Percentiles rank a stretch among this genome's conserved stretches.
Evolutionary conservation across 1,140 invertebrate species (phyloP).

Genomic region (Forficula auricularia): DNA sequence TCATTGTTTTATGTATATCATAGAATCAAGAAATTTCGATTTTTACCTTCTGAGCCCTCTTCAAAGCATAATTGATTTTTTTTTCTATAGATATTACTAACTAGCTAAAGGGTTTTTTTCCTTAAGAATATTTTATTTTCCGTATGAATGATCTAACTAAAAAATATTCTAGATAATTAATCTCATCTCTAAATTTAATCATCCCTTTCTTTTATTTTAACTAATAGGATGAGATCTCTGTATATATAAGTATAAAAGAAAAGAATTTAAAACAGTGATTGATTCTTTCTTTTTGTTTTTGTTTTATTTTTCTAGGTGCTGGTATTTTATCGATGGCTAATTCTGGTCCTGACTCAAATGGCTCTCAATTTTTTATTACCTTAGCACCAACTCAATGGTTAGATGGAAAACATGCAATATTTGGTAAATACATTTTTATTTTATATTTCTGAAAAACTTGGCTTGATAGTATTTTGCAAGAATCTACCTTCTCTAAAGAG

Average conservation of each 20-base stretch:
- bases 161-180: background rate
- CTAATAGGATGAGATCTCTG: background rate
- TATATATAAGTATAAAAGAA: background rate
- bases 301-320: slow-evolving; percentile 36
- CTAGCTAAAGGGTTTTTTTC: too few species aligned
- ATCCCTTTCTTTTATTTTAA: background rate
- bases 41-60: too few species aligned
- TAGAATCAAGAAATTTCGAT: too few species aligned
- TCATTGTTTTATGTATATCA: too few species aligned
- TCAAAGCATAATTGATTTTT: too few species aligned
- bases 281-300: too few species aligned
- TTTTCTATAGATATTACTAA: too few species aligned
- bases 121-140: background rate
- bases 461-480: too few species aligned
- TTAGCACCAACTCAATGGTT: slow-evolving; percentile 92
- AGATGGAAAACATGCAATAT: slow-evolving; percentile 93
- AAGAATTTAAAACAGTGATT: too few species aligned
- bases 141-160: background rate
- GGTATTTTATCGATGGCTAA: slow-evolving; percentile 76
- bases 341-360: slow-evolving; percentile 89
- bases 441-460: too few species aligned
- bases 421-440: too few species aligned
- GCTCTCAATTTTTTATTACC: slow-evolving; percentile 97
- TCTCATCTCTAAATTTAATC: background rate
- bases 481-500: too few species aligned